These are phyloP conservation scores for Drosophila pseudotalamancana DNA, from an alignment of 2,888 invertebrate species.

Conservation along the genomic window DNA sequence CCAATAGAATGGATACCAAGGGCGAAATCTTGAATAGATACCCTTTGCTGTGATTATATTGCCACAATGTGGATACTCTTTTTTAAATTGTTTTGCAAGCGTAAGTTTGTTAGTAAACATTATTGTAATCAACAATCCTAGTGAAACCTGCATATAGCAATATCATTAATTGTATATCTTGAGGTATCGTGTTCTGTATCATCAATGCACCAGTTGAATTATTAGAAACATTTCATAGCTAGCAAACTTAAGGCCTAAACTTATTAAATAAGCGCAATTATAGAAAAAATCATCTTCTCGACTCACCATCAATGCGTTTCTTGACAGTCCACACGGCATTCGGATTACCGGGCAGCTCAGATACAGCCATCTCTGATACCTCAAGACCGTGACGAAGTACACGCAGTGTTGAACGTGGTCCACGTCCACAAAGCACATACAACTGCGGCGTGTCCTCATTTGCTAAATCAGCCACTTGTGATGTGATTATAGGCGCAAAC, in stretches of 20 bases:
- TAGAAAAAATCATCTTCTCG: constrained; percentile 10
- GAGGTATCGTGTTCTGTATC: constrained; percentile 47
- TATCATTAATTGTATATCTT: constrained; percentile 41
- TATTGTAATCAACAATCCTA: constrained; percentile 39
- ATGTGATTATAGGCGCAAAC: constrained; percentile 93
- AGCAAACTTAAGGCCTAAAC: constrained; percentile 47
- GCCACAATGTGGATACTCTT: not conserved
- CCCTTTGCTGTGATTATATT: not conserved
- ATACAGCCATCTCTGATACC: constrained; percentile 99
- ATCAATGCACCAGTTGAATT: constrained; percentile 79
- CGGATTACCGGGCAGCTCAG: constrained; percentile 99
- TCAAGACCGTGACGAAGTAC: constrained; percentile 98
- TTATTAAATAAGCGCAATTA: constrained; percentile 30
- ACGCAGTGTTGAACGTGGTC: constrained; percentile 96
- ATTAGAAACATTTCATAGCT: constrained; percentile 56
- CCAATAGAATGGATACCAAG: not conserved
- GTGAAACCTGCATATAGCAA: constrained; percentile 34
- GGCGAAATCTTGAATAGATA: not conserved
- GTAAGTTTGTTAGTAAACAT: not conserved
- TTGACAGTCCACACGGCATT: constrained; percentile 99
- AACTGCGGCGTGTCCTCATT: constrained; percentile 99
- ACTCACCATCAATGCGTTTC: constrained; percentile 97
- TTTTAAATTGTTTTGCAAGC: not conserved
- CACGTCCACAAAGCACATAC: constrained; percentile 97
- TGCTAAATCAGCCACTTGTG: constrained; percentile 96